Conservation (phyloP, 2,888 invertebrate species). For the Callimorpha dominula region DNA sequence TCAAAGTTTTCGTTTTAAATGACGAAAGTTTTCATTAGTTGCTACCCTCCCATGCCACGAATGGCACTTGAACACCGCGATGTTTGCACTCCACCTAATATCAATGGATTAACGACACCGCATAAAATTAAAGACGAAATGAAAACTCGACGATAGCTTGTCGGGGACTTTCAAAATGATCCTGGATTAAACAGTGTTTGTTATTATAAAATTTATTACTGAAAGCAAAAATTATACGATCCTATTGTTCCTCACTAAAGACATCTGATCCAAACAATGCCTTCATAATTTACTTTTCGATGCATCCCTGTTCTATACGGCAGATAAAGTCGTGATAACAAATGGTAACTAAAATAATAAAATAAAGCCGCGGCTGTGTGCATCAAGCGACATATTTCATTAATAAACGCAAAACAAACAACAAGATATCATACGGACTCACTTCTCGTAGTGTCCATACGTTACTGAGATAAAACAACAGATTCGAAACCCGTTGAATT, state of each 20-base stretch:
- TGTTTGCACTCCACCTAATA: constrained; percentile 79
- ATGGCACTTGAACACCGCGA: constrained; percentile 63
- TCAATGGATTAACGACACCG: constrained; percentile 81
- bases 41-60: constrained; percentile 60
- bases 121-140: constrained; percentile 80
- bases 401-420: constrained; percentile 85
- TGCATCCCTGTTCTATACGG: constrained; percentile 78
- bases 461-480: constrained; percentile 86
- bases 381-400: constrained; percentile 86
- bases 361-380: constrained; percentile 77
- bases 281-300: constrained; percentile 85
- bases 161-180: constrained; percentile 50
- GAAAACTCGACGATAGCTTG: constrained; percentile 55
- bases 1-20: constrained; percentile 56
- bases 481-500: constrained; percentile 81
- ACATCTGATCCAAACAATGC: constrained; percentile 82
- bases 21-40: constrained; percentile 73
- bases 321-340: constrained; percentile 87
- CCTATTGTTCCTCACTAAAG: constrained; percentile 80
- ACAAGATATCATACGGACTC: constrained; percentile 82
- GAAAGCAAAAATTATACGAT: constrained; percentile 77
- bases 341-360: constrained; percentile 87
- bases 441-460: constrained; percentile 86
- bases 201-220: constrained; percentile 82
- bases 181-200: constrained; percentile 59